These are phyloP conservation scores for Perca fluviatilis DNA, from an alignment of 2,113 vertebrate genomes.

Conservation along the genomic window DNA sequence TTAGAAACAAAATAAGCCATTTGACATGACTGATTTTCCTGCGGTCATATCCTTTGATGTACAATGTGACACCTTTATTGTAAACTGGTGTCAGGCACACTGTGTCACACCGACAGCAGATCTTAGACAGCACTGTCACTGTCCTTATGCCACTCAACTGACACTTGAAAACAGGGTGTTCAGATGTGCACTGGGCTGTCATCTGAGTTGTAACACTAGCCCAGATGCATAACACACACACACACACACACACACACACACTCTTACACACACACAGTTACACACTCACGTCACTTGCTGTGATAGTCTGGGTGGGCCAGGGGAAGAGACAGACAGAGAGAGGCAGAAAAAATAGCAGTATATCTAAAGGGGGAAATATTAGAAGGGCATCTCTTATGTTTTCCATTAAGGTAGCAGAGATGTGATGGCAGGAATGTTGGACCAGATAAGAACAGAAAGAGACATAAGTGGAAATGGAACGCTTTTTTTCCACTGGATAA, in stretches of 20 bases:
- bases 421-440: constrained; percentile 65
- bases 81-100: constrained; percentile 55
- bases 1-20: not conserved
- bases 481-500: constrained; percentile 39
- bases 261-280: constrained; percentile 12
- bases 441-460: constrained; percentile 72
- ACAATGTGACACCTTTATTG: constrained; percentile 43
- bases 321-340: constrained; percentile 46
- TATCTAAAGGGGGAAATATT: constrained; percentile 69
- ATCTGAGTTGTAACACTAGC: constrained; percentile 69
- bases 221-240: constrained; percentile 38
- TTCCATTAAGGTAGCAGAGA: constrained; percentile 76
- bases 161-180: constrained; percentile 70
- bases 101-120: constrained; percentile 41
- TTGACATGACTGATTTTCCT: not conserved
- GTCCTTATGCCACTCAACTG: constrained; percentile 68
- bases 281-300: constrained; percentile 44
- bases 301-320: constrained; percentile 55
- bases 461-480: constrained; percentile 69
- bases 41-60: not conserved
- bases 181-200: constrained; percentile 72
- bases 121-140: constrained; percentile 53
- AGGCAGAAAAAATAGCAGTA: constrained; percentile 50
- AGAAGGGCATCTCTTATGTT: constrained; percentile 75
- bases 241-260: constrained; percentile 13